Evolutionary conservation across 2,797 vertebrate genomes (phyloP).

Genomic region (Dipus sagitta): DNA sequence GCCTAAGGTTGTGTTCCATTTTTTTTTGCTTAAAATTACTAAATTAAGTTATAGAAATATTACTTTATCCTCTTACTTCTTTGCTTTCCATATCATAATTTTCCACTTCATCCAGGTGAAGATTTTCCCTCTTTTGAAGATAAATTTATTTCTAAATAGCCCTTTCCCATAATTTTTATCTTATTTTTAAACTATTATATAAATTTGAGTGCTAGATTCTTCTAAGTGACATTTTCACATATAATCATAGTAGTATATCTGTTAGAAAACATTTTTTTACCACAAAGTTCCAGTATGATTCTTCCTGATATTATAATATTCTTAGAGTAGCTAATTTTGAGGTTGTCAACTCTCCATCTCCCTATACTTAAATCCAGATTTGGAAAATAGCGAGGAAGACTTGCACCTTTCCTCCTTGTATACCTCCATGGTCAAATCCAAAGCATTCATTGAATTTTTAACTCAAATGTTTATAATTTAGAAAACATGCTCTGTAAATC

Average conservation of each 20-base stretch:
- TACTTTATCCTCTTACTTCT: not conserved
- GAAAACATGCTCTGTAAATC: not conserved
- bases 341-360: not conserved
- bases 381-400: not conserved
- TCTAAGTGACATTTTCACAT: not conserved
- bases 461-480: not conserved
- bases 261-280: not conserved
- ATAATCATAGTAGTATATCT: not conserved
- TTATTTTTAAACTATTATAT: not conserved
- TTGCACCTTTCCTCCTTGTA: not conserved
- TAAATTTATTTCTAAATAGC: conserved; percentile 12
- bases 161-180: not conserved
- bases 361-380: not conserved
- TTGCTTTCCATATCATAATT: not conserved
- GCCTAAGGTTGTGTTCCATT: conserved; percentile 1
- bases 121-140: not conserved
- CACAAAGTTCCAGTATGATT: not conserved
- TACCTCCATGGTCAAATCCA: not conserved
- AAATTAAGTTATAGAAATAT: conserved; percentile 5
- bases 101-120: not conserved
- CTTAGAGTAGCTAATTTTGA: not conserved
- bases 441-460: not conserved
- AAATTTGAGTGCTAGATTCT: not conserved
- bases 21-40: conserved; percentile 26
- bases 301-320: not conserved